Evolutionary conservation across 2,888 invertebrate species (phyloP).

Genomic region (Pristionchus mayeri): DNA sequence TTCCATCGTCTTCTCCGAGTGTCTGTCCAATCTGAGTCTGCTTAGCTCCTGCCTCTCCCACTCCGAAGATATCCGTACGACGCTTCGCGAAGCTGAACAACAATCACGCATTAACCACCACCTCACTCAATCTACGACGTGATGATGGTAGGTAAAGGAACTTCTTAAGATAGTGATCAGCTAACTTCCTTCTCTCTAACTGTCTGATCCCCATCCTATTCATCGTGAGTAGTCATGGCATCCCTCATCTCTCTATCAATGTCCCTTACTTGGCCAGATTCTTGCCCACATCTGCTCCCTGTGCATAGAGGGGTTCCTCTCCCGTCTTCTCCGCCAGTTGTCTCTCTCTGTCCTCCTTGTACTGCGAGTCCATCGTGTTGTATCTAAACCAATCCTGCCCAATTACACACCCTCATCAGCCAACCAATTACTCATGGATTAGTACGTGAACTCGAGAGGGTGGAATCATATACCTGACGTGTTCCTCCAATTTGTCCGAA

Average conservation of each 20-base stretch:
- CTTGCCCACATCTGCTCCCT: conserved; percentile 91
- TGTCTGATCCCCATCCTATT: too few relatives aligned
- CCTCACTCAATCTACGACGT: not conserved
- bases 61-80: conserved; percentile 99
- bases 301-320: conserved; percentile 88
- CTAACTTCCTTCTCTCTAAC: too few relatives aligned
- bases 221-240: too few relatives aligned
- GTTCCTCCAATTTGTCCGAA: conserved; percentile 96
- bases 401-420: not conserved
- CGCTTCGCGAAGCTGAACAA: conserved; percentile 89
- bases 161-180: too few relatives aligned
- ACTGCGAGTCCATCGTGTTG: conserved; percentile 76
- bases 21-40: conserved; percentile 99
- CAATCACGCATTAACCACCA: conserved; percentile 80
- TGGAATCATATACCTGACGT: conserved; percentile 84
- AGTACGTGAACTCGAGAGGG: not conserved
- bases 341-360: conserved; percentile 94
- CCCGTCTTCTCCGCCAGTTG: conserved; percentile 78
- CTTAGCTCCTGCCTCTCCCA: conserved; percentile 86
- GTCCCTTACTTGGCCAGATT: conserved; percentile 81
- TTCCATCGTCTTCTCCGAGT: conserved; percentile 79
- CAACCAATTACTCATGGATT: too few relatives aligned
- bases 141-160: too few relatives aligned
- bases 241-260: not conserved
- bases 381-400: too few relatives aligned